A percentile compares a stretch with the other conserved stretches of the same genome.
These are phyloP conservation scores for Takifugu bimaculatus DNA, from an alignment of 2,113 vertebrate genomes.

Conservation along the genomic window DNA sequence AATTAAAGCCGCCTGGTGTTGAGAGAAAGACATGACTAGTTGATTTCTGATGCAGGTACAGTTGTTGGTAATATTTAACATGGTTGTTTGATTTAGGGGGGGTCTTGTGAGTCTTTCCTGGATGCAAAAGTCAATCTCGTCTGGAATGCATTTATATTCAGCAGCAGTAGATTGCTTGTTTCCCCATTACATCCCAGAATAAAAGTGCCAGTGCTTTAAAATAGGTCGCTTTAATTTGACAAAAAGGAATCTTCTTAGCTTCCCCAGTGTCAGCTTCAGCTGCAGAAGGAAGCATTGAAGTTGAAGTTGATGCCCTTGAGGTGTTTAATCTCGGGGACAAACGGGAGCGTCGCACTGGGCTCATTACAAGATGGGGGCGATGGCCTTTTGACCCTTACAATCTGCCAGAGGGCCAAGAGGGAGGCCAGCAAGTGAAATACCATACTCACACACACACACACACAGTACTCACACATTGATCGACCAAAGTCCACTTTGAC, in stretches of 20 bases:
- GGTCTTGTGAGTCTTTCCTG: slow-evolving; percentile 20
- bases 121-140: slow-evolving; percentile 40
- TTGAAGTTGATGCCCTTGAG: slow-evolving; percentile 30
- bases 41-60: background rate
- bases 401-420: slow-evolving; percentile 17
- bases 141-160: slow-evolving; percentile 37
- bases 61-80: background rate
- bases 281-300: background rate
- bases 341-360: slow-evolving; percentile 15
- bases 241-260: background rate
- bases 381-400: slow-evolving; percentile 31
- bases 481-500: slow-evolving; percentile 10
- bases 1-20: background rate
- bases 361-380: slow-evolving; percentile 23
- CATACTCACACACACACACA: slow-evolving; percentile 31
- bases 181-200: slow-evolving; percentile 16
- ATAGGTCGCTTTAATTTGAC: background rate
- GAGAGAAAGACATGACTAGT: background rate
- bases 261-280: too few species aligned
- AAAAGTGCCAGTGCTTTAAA: slow-evolving; percentile 10
- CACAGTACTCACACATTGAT: slow-evolving; percentile 9
- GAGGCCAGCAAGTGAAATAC: slow-evolving; percentile 41
- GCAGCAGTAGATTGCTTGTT: slow-evolving; percentile 33
- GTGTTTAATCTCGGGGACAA: slow-evolving; percentile 42
- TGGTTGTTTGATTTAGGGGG: too few species aligned